These are phyloP conservation scores for Falco punctatus DNA, from an alignment of 2,113 vertebrate genomes.

Conservation along the genomic window DNA sequence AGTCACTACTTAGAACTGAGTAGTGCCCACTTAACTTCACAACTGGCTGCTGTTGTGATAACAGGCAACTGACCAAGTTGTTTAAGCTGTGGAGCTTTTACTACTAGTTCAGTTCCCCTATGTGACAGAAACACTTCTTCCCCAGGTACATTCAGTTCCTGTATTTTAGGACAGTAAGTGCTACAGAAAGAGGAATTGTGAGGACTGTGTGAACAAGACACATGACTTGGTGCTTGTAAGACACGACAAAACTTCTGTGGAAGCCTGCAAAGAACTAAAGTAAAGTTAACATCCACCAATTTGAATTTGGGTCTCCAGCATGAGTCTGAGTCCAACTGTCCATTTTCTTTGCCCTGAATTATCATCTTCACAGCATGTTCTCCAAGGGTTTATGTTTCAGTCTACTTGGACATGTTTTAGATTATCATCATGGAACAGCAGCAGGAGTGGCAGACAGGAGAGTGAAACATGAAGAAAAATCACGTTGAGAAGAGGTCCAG, in stretches of 20 bases:
- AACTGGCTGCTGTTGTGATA: not conserved
- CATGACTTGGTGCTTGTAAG: too few species aligned
- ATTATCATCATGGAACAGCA: not conserved
- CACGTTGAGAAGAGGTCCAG: conserved; percentile 46
- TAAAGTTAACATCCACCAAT: not conserved
- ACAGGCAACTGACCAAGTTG: not conserved
- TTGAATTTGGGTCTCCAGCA: not conserved
- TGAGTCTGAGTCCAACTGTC: not conserved
- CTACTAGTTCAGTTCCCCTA: not conserved
- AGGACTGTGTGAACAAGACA: not conserved
- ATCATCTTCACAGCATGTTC: conserved; percentile 40
- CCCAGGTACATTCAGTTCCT: not conserved
- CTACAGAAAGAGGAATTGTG: not conserved
- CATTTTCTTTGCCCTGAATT: conserved; percentile 42
- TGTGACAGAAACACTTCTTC: not conserved
- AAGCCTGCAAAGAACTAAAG: not conserved
- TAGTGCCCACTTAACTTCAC: not conserved
- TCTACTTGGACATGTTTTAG: not conserved
- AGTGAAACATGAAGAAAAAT: conserved; percentile 50
- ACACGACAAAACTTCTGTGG: not conserved
- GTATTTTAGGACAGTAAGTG: not conserved
- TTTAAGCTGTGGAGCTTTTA: not conserved
- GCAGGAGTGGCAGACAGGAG: conserved; percentile 49
- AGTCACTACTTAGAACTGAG: not conserved
- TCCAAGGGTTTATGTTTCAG: not conserved